Base-by-base conservation (phyloP, 1,140 invertebrate species). In the Hyposmocoma kahamanoa region DNA sequence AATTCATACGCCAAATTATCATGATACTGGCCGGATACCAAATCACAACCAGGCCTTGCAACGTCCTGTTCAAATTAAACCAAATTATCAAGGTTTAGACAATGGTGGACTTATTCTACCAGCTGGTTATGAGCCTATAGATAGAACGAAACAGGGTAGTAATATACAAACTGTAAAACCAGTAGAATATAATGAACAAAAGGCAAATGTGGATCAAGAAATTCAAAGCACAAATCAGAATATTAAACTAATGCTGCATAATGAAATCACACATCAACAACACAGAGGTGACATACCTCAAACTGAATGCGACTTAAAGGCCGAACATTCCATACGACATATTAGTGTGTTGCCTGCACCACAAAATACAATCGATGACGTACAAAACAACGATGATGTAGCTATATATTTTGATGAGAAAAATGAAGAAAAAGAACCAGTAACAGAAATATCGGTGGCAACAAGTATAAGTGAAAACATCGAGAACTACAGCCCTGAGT, bases 361-460 rank as follows among this genome's bases (percentile, higher is more conserved):
- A 0, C 48, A 62, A 10, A 42, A 62, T 26, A 42, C 62, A 22
- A 59, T 75, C 5, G 70, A 80, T 13, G 75, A 87, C 8, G 68
- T 87, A 9, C 83, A 87, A 41, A 78, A 88, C 17, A 88, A 88
- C 44, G 87, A 89, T 46, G 87, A 89, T 46, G 88, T 89, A 1
- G 87, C 88, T 0, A 68, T 89, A 18, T 89, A 86, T 59, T 89
- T 89, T 53, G 87, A 83, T 21, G 65, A 76, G 13, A 53, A 58
- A 9, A 24, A 47, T 0, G 57, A 61, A 19, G 51, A 60, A 0
- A 56, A 67, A 19, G 85, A 84, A 28, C 58, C 76, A 0, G 78
- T 86, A 0, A 87, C 86, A 1, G 84, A 87, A 56, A 84, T 85
- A 47, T 84, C 84, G 0, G 74, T 86, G 21, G 75, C 82, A 0